These are phyloP conservation scores for Xanthostigma xanthostigma DNA, from an alignment of 2,888 invertebrate species.

Conservation along the genomic window DNA sequence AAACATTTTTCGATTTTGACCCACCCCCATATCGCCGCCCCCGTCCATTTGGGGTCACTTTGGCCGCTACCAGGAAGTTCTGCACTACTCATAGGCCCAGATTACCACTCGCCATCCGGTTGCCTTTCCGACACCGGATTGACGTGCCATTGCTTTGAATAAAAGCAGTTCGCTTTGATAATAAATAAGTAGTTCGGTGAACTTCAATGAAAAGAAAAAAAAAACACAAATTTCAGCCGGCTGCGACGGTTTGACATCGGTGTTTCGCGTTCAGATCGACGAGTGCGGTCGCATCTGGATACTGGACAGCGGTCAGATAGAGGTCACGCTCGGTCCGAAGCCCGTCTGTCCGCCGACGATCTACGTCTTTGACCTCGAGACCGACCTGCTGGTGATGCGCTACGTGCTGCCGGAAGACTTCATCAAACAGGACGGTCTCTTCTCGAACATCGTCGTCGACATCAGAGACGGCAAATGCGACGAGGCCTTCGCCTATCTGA, in stretches of 20 bases:
- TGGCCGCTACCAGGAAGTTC: too few relatives aligned
- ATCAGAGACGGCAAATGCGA: constrained; percentile 41
- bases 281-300: constrained; percentile 65
- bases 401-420: constrained; percentile 49
- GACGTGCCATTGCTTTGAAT: too few relatives aligned
- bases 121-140: too few relatives aligned
- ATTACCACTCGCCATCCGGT: too few relatives aligned
- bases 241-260: constrained; percentile 58
- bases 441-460: constrained; percentile 51
- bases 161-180: too few relatives aligned
- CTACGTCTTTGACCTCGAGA: constrained; percentile 52
- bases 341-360: constrained; percentile 61
- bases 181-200: too few relatives aligned
- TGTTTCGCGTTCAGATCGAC: constrained; percentile 60
- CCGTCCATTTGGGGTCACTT: too few relatives aligned
- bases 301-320: constrained; percentile 62
- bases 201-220: too few relatives aligned
- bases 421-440: constrained; percentile 50
- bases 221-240: constrained; percentile 30
- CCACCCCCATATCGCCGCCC: too few relatives aligned
- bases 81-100: too few relatives aligned
- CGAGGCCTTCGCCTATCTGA: constrained; percentile 47
- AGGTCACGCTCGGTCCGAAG: constrained; percentile 47
- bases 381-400: constrained; percentile 42
- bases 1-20: too few relatives aligned